phyloP scores from a whole-genome alignment of 2,113 vertebrate genomes.

The Aptenodytes forsteri region DNA sequence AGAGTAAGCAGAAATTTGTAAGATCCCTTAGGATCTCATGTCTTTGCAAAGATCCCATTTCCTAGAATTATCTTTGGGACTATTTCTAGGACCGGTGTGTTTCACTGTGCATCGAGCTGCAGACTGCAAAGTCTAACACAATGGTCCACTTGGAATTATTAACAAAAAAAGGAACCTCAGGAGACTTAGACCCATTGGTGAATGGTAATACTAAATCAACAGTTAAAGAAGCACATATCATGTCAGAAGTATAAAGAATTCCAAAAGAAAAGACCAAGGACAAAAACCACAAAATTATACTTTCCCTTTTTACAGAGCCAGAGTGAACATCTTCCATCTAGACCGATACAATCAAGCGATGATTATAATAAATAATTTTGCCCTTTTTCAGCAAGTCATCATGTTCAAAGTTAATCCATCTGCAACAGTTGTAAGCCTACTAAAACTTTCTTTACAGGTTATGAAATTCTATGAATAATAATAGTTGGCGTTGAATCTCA shows the following conservation, averaged over 20 bases:
- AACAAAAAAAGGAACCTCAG: not conserved
- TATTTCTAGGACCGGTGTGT: not conserved
- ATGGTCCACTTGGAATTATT: not conserved
- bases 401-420: not conserved
- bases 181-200: not conserved
- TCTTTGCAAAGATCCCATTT: not conserved
- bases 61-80: not conserved
- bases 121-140: not conserved
- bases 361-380: not conserved
- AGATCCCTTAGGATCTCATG: not conserved
- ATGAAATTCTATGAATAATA: not conserved
- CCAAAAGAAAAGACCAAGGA: not conserved
- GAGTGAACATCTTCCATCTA: not conserved
- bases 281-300: not conserved
- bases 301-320: not conserved
- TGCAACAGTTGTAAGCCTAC: not conserved
- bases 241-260: not conserved
- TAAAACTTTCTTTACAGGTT: not conserved
- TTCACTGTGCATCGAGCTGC: not conserved
- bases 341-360: not conserved
- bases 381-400: not conserved
- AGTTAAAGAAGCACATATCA: not conserved
- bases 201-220: not conserved
- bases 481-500: not conserved
- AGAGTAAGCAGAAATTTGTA: not conserved